A percentile compares a stretch with the other conserved stretches of the same genome.
Conservation (phyloP, 2,888 invertebrate species). For the Molorchus minor region DNA sequence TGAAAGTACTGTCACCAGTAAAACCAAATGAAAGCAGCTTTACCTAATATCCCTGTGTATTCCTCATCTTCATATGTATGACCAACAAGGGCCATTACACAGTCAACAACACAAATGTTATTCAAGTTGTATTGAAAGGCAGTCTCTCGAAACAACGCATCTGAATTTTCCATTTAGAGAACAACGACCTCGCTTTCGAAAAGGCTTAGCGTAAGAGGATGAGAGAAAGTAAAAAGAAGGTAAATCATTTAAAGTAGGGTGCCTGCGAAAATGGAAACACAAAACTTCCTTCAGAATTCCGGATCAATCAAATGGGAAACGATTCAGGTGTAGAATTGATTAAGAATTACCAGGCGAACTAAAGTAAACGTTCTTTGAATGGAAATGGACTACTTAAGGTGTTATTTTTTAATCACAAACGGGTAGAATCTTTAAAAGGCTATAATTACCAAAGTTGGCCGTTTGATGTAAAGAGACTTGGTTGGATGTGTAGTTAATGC, state of each 20-base stretch:
- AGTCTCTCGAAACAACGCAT: neutral
- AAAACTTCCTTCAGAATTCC: neutral
- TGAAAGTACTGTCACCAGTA: too few species aligned
- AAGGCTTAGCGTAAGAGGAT: slow-evolving; percentile 1
- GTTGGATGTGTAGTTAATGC: too few species aligned
- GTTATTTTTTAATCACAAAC: slow-evolving; percentile 9
- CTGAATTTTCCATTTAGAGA: slow-evolving; percentile 5
- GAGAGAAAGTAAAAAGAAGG: slow-evolving; percentile 4
- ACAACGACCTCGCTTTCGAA: slow-evolving; percentile 1
- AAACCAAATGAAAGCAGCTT: too few species aligned
- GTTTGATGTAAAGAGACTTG: too few species aligned
- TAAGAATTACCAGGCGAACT: slow-evolving; percentile 9
- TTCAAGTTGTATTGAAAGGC: neutral
- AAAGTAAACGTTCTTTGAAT: neutral
- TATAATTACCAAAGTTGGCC: too few species aligned
- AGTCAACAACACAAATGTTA: neutral
- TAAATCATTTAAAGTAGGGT: slow-evolving; percentile 7
- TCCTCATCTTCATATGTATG: too few species aligned
- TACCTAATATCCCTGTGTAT: too few species aligned
- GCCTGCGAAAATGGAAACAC: slow-evolving; percentile 5
- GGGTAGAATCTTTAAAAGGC: too few species aligned
- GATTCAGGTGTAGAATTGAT: slow-evolving; percentile 7
- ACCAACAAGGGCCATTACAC: neutral
- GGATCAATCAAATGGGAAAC: slow-evolving; percentile 16
- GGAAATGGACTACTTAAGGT: slow-evolving; percentile 6